A percentile compares a stretch with the other conserved stretches of the same genome.
Conservation (phyloP, 2,888 invertebrate species). For the Charanyca ferruginea region DNA sequence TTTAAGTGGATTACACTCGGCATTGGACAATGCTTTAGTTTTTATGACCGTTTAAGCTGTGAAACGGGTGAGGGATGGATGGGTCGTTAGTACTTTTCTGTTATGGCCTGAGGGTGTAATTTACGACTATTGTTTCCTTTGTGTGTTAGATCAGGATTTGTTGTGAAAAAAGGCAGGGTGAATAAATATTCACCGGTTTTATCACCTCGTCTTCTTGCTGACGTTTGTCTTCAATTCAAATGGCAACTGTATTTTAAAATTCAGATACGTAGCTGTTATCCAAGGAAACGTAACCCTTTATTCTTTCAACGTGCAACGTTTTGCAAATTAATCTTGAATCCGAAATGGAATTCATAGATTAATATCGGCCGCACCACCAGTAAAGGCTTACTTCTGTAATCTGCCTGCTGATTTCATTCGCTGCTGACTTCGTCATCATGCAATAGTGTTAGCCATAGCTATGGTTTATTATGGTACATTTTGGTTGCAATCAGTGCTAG, state of each 20-base stretch:
- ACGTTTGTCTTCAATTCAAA: constrained; percentile 3
- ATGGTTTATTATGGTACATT: constrained; percentile 7
- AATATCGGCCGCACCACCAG: constrained; percentile 15
- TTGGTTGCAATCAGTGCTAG: constrained; percentile 34
- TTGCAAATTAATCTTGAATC: constrained; percentile 31
- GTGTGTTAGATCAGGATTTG: constrained; percentile 59
- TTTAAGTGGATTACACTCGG: constrained; percentile 81
- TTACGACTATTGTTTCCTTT: constrained; percentile 74
- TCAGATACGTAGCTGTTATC: not conserved
- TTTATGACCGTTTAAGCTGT: constrained; percentile 78
- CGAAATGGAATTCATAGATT: constrained; percentile 24
- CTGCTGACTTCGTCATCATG: constrained; percentile 20
- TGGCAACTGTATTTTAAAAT: not conserved
- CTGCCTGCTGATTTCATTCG: constrained; percentile 36
- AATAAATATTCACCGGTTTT: constrained; percentile 28
- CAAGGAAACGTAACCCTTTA: not conserved
- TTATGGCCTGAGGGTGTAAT: constrained; percentile 73
- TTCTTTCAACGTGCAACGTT: not conserved
- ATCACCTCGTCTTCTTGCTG: not conserved
- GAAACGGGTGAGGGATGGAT: constrained; percentile 74
- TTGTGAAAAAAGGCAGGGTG: constrained; percentile 31
- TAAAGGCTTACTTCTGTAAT: constrained; percentile 33
- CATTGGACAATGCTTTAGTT: constrained; percentile 80
- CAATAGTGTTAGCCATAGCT: constrained; percentile 1
- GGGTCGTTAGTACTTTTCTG: constrained; percentile 76